Evolutionary conservation across 2,888 invertebrate species (phyloP), one percentile per base, ranked within the genome.

Genomic region (Strigamia crassipes): DNA sequence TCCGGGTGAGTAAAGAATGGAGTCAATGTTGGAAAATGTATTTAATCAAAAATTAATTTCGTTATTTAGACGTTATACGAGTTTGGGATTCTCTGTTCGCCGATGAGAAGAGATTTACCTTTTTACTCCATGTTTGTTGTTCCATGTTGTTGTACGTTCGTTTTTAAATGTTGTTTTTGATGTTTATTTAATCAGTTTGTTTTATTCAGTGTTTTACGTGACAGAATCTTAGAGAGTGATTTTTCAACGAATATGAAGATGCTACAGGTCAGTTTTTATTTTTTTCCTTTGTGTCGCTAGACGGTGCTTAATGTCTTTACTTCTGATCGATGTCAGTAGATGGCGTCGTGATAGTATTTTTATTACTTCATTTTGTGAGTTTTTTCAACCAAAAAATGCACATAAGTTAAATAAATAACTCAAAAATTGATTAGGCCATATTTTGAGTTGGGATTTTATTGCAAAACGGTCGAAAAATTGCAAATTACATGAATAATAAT

Each of bases 41-140:
- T 27, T 78, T 9, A 5, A 56, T 18, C 15, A 34, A 34, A 5
- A 34, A 34, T 34, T 34, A n/a, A n/a, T 34, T 34, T 34, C 6
- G 5, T 18, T 27, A 18, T 73, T 86, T 85, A 66, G 99, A 99
- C 89, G 96, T 99, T 0, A 92, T 99, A 86, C 91, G 97, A 84
- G 93, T 99, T 86, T 99, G 99, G 99, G 99, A 99, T 88, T 94
- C 97, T 0, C 89, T 99, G 81, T 96, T 99, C 87, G 93, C 98
- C 0, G 97, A 98, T 88, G 91, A 92, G 81, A 91, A 93, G 82
- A 91, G 99, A 86, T 98, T 99, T 87, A 92, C 94, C 86, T 97
- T 96, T 87, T 92, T 99, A 2, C 93, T 96, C 84, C 92, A 94
- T 87, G 93, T 98, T 82, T 98, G 98, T 88, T 95, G 96, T 90